Evolutionary conservation across 2,797 vertebrate genomes (phyloP).

Genomic region (Microchirus variegatus): DNA sequence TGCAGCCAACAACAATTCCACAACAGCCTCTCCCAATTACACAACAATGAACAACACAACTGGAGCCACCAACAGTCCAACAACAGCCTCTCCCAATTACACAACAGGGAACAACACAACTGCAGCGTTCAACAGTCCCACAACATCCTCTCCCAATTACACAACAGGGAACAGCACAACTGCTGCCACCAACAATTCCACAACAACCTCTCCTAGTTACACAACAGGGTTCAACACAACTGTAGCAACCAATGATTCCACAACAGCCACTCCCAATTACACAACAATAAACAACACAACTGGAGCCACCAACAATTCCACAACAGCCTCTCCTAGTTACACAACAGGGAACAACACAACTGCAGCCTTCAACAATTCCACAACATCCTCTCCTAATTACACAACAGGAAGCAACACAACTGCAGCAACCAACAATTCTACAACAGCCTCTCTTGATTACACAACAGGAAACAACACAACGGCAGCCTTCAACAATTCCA

Average conservation of each 20-base stretch:
- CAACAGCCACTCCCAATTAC: not conserved
- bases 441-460: not conserved
- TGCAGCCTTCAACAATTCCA: not conserved
- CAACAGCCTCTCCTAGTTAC: not conserved
- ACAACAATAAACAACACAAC: not conserved
- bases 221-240: not conserved
- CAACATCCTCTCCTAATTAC: not conserved
- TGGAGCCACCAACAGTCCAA: not conserved
- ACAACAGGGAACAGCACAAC: not conserved
- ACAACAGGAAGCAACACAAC: not conserved
- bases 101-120: conserved; percentile 11
- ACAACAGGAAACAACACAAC: not conserved
- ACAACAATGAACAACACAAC: not conserved
- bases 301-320: not conserved
- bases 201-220: not conserved
- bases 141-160: not conserved
- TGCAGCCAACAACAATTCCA: not conserved
- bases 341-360: not conserved
- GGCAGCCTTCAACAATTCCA: not conserved
- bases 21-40: not conserved
- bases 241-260: not conserved
- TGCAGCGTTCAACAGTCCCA: not conserved
- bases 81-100: not conserved
- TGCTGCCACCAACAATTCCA: not conserved
- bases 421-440: not conserved